phyloP scores from a whole-genome alignment of 2,113 vertebrate genomes.

The Theristicus caerulescens region DNA sequence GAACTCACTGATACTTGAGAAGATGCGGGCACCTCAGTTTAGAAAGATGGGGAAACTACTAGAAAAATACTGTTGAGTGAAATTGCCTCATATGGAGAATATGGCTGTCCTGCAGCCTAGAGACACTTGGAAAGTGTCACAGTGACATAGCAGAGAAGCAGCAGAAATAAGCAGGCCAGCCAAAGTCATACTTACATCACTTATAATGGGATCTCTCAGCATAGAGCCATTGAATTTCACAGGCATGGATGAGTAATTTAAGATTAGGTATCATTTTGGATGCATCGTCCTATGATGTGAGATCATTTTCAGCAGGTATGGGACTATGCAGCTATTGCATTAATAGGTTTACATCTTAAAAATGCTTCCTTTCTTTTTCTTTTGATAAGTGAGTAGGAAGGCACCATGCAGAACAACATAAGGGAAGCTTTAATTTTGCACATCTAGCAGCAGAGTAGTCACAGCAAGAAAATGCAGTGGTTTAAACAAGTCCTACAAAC shows the following conservation, averaged over 20 bases:
- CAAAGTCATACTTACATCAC: neutral
- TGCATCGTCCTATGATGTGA: accelerated
- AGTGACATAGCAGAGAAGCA: neutral
- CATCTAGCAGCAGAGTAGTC: neutral
- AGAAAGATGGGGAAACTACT: neutral
- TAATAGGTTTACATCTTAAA: neutral
- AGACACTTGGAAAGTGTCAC: neutral
- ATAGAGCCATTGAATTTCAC: neutral
- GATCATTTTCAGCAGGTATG: neutral
- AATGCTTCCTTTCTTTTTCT: neutral
- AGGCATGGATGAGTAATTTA: neutral
- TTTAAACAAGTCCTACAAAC: neutral
- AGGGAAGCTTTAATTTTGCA: neutral
- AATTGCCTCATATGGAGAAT: neutral
- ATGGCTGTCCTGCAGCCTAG: neutral
- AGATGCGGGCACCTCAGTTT: neutral
- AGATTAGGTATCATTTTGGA: neutral
- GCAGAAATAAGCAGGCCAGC: neutral
- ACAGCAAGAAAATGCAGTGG: neutral
- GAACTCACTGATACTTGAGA: neutral
- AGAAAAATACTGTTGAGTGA: neutral
- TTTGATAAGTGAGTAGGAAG: neutral
- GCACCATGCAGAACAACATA: neutral
- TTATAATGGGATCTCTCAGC: neutral
- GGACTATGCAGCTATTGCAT: neutral